Percentiles rank a stretch among this genome's conserved stretches.
These are phyloP conservation scores for Boloria euphrosyne DNA, from an alignment of 2,888 invertebrate species.

Conservation along the genomic window DNA sequence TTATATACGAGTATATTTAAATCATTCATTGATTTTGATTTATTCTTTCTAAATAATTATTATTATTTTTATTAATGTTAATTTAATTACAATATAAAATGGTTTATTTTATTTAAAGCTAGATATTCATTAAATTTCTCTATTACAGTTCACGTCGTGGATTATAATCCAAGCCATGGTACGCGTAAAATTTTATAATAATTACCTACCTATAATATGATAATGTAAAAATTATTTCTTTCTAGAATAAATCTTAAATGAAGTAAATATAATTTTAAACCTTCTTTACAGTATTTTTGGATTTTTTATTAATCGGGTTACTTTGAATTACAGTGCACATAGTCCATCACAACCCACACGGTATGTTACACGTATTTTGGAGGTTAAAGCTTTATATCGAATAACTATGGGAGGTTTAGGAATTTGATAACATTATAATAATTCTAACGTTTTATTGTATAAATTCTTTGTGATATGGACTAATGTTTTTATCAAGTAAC, in stretches of 20 bases:
- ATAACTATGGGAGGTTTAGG: too few species aligned
- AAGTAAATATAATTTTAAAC: neutral
- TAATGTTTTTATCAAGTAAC: too few species aligned
- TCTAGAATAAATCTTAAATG: neutral
- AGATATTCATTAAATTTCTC: constrained; percentile 9
- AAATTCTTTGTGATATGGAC: too few species aligned
- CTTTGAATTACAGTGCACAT: constrained; percentile 15
- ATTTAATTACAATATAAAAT: too few species aligned
- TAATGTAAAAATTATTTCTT: neutral
- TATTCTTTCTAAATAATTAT: neutral
- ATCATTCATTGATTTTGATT: neutral
- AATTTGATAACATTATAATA: too few species aligned
- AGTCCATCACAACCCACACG: neutral
- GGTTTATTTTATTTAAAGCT: neutral
- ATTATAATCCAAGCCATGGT: constrained; percentile 27
- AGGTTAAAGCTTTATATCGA: too few species aligned
- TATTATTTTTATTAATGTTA: too few species aligned
- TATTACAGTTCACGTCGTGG: constrained; percentile 43
- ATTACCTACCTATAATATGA: neutral
- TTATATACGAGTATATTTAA: neutral
- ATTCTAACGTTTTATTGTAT: too few species aligned
- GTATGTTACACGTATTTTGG: constrained; percentile 4
- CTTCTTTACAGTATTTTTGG: neutral
- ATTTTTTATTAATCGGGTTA: neutral
- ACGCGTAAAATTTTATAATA: constrained; percentile 1